Percentiles rank a stretch among this genome's conserved stretches.
Evolutionary conservation across 2,113 vertebrate genomes (phyloP).

Genomic region (Lanius collurio): DNA sequence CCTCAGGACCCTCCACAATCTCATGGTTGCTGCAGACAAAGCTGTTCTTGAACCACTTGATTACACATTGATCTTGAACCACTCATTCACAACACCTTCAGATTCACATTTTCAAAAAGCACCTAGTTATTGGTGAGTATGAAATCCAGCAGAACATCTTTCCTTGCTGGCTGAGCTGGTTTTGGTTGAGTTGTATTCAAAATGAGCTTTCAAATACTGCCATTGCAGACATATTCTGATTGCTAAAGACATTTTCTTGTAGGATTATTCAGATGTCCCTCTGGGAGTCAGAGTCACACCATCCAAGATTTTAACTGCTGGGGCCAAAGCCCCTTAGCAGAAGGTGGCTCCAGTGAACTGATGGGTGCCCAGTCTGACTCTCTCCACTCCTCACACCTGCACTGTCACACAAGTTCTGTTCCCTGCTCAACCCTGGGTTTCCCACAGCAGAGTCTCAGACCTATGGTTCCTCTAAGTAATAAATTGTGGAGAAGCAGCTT

Average conservation of each 20-base stretch:
- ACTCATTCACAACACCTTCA: background rate
- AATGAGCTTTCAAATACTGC: background rate
- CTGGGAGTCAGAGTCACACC: background rate
- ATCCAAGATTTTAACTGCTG: background rate
- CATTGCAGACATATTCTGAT: background rate
- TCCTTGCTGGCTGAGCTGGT: background rate
- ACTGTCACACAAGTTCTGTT: background rate
- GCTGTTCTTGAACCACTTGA: background rate
- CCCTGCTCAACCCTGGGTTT: rapidly evolving
- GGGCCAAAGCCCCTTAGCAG: background rate
- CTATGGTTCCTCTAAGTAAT: background rate
- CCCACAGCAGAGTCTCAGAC: background rate
- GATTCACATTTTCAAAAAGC: background rate
- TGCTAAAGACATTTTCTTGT: background rate
- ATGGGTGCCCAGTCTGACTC: background rate
- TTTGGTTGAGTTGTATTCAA: background rate
- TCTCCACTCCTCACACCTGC: background rate
- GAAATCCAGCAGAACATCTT: background rate
- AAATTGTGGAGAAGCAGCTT: background rate
- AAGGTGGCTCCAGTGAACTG: rapidly evolving
- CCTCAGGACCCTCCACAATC: background rate
- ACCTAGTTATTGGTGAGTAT: rapidly evolving
- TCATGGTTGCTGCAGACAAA: background rate
- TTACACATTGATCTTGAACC: background rate
- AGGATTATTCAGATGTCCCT: background rate